These are phyloP conservation scores for Phoxinus phoxinus DNA, from an alignment of 2,113 vertebrate species.

Conservation along the genomic window DNA sequence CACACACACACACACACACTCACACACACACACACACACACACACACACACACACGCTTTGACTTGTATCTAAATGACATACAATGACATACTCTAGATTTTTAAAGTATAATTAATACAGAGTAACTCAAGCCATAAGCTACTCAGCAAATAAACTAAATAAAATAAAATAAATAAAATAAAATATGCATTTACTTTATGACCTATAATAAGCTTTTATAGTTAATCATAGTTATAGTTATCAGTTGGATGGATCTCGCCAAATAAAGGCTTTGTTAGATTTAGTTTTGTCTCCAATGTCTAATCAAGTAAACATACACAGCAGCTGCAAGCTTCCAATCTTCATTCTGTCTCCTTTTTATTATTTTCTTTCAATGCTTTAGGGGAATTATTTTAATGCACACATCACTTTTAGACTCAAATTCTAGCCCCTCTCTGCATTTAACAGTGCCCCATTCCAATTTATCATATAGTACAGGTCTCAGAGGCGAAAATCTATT, in stretches of 20 bases:
- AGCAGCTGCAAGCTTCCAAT: constrained; percentile 41
- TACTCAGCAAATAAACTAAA: background rate
- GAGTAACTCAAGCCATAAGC: background rate
- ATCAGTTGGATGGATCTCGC: no score
- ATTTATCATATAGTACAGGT: background rate
- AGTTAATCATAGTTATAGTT: no score
- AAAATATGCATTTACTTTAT: background rate
- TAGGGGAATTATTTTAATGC: background rate
- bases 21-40: constrained; percentile 1
- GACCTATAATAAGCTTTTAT: background rate
- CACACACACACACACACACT: background rate
- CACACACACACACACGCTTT: constrained; percentile 5
- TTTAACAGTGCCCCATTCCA: constrained; percentile 5
- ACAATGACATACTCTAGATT: background rate
- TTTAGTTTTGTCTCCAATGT: background rate
- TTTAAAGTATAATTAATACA: background rate
- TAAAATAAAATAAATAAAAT: no score
- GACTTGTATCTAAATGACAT: background rate
- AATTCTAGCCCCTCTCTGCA: constrained; percentile 4
- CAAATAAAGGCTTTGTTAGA: background rate
- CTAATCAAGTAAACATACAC: constrained; percentile 12
- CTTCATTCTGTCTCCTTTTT: constrained; percentile 21
- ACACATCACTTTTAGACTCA: background rate
- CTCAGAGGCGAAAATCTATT: background rate
- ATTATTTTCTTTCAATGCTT: background rate